Conservation (phyloP, 1,140 invertebrate species). For the Drosophila ambigua region DNA sequence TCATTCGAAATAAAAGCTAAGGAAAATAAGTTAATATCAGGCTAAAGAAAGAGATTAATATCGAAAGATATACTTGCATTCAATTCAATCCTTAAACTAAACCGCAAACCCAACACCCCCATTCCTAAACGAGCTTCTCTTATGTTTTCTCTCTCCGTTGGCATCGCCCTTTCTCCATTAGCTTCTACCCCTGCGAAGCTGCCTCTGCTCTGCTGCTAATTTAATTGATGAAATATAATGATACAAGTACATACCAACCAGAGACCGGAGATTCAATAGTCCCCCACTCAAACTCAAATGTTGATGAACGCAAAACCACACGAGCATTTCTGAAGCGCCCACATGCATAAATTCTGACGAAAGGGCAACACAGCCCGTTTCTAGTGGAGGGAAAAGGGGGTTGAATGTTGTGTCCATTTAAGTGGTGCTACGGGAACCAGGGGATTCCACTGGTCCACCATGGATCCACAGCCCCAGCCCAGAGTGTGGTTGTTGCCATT, state of each 20-base stretch:
- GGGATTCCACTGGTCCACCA: constrained; percentile 9
- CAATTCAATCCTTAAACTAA: no score
- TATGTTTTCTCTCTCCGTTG: no score
- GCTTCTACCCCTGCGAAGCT: no score
- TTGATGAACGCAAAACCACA: constrained; percentile 34
- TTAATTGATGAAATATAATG: constrained; percentile 54
- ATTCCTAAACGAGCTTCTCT: no score
- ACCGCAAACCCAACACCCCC: no score
- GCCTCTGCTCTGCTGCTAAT: constrained; percentile 18
- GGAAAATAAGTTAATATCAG: no score
- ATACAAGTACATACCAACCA: constrained; percentile 7
- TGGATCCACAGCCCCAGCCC: neutral
- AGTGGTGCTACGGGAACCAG: neutral
- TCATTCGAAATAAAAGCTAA: no score
- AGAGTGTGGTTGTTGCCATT: neutral
- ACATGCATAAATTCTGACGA: constrained; percentile 51
- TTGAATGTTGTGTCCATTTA: neutral
- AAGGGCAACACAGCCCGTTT: neutral
- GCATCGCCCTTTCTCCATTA: no score
- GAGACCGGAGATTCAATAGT: no score
- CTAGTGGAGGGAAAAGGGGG: neutral
- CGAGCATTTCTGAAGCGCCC: constrained; percentile 38
- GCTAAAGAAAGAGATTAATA: no score
- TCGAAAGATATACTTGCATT: no score
- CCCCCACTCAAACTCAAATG: neutral